Evolutionary conservation across 2,888 invertebrate genomes (phyloP), one percentile per base, ranked within the genome.

Genomic region (Nemotelus nigrinus): DNA sequence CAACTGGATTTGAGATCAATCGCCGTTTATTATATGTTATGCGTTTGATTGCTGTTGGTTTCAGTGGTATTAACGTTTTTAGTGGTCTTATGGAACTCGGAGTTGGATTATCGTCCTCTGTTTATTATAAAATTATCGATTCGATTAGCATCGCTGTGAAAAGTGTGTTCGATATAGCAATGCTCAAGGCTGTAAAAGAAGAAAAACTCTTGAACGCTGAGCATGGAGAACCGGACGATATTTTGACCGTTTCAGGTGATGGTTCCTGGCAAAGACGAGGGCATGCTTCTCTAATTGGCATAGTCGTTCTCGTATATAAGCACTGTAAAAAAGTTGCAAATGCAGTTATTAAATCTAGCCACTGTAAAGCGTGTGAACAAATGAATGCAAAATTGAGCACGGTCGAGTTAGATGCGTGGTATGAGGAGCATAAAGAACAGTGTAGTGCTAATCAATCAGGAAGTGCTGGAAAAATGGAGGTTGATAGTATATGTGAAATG

Each of bases 251-350:
- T 53, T 76, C 67, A 2, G 76, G 76, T 6, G 76, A 76, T 50
- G 76, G 76, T 53, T 67, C 76, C 41, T 67, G 76, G 76, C 39
- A 47, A 3, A 76, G 53, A 67, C 7, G 76, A 48, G 76, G 76
- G n/a, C 47, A 47, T 75, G 3, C n/a, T 45, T 63, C 48, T 60
- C 63, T 75, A 8, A 41, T 63, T 3, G 63, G 60, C 39, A 75
- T 60, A 60, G 6, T 60, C 25, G 3, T n/a, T 75, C 45, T 60
- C 6, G 63, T 63, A 7, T 63, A 5, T 63, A 39, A 63, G 25
- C 41, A 25, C 63, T 39, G 63, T 63, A 43, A 63, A 63, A 63
- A 63, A 63, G 63, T 63, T 7, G 58, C 41, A 25, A 63, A 63
- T 39, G 63, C 41, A 7, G 41, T 63, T 63, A 25, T 63, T 25